Evolutionary conservation across 2,888 invertebrate genomes (phyloP).

Genomic region (Acronicta psi): DNA sequence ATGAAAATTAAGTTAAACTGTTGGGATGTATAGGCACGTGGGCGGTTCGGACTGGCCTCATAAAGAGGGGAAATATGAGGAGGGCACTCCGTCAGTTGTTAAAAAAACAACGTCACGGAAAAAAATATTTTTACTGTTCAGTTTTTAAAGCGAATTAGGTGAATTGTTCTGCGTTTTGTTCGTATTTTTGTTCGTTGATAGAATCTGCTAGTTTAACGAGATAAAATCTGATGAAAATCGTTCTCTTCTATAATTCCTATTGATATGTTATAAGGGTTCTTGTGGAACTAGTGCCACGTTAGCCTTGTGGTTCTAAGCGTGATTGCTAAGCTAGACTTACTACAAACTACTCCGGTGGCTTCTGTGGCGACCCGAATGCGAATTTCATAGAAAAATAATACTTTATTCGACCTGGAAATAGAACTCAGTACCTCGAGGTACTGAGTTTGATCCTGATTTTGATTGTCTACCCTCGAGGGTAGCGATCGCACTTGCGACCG

Average conservation of each 20-base stretch:
- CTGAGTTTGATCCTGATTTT: too few relatives aligned
- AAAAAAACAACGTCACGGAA: slow-evolving; percentile 17
- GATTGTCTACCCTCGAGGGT: too few relatives aligned
- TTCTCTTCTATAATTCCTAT: slow-evolving; percentile 29
- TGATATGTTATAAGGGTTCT: slow-evolving; percentile 4
- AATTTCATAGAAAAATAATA: too few relatives aligned
- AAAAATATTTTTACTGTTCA: slow-evolving; percentile 25
- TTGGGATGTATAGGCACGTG: slow-evolving; percentile 15
- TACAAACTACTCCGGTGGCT: too few relatives aligned
- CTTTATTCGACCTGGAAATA: too few relatives aligned
- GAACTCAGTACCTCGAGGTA: too few relatives aligned
- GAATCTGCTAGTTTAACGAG: slow-evolving; percentile 5
- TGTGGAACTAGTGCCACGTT: background rate
- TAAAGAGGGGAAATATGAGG: slow-evolving; percentile 8
- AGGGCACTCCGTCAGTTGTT: background rate
- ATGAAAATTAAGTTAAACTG: slow-evolving; percentile 42
- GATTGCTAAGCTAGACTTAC: too few relatives aligned
- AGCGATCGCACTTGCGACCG: too few relatives aligned
- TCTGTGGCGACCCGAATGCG: too few relatives aligned
- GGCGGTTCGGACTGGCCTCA: slow-evolving; percentile 19
- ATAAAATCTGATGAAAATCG: slow-evolving; percentile 22
- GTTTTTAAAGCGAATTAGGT: slow-evolving; percentile 17
- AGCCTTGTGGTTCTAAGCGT: too few relatives aligned
- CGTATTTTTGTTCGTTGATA: slow-evolving; percentile 19
- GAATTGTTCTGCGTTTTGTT: slow-evolving; percentile 18